Evolutionary conservation across 2,888 invertebrate genomes (phyloP), one percentile per base, ranked within the genome.

Genomic region (Amphipoea oculea): DNA sequence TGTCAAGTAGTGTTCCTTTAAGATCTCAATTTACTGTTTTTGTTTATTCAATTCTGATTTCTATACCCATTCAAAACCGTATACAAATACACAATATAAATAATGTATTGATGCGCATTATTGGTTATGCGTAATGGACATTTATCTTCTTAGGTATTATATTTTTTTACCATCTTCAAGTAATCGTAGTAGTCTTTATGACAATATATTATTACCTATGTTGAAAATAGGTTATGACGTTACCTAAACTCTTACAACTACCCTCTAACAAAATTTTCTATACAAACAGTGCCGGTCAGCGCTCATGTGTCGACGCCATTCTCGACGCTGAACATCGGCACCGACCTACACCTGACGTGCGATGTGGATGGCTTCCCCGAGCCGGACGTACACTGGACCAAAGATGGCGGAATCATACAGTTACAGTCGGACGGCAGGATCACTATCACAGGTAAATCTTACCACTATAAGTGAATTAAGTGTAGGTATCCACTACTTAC

Each of bases 341-440:
- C 97, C 54, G 98, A 98, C 89, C 97, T 99, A 87, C 97, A 96
- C 66, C 97, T 99, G 83, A 97, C 97, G 23, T 99, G 99, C 92
- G 97, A 97, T 57, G 98, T 98, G 68, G 98, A 98, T 86, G 99
- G 99, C 6, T 98, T 98, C 94, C 99, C 99, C 0, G 95, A 96
- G 76, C 99, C 99, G 5, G 96, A 97, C 85, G 98, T 99, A 5
- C 96, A 97, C 80, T 99, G 99, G 99, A 98, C 97, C 93, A 99
- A 98, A 94, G 98, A 99, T 92, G 97, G 98, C 69, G 94, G 94
- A 54, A 96, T 95, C 4, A 91, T 99, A 23, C 88, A 93, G 57
- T 89, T 99, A 23, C 88, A 93, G 57, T 89, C 97, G 51, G 97
- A 96, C 76, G 97, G 97, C 75, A 97, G 98, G 84, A 95, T 98